Base-by-base conservation (phyloP, 2,113 vertebrate genomes). In the Spea multiplicata region DNA sequence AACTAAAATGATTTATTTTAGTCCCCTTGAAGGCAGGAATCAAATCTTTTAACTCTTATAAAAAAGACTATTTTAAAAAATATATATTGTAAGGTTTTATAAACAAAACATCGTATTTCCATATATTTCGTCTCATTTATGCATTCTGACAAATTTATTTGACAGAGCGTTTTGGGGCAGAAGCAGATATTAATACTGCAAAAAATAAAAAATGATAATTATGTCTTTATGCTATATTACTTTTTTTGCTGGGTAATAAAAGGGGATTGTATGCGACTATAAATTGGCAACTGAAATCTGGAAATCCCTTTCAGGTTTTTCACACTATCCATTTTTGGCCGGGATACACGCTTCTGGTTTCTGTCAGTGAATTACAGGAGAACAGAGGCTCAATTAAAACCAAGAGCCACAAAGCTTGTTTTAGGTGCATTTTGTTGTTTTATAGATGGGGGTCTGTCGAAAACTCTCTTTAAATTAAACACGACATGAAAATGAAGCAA, bases 301-400 rank as follows among this genome's bases (percentile, higher is more conserved):
- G 75, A 70, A 76, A 76, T 70, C 75, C 75, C 45, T 76, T 76
- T 68, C 47, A 76, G 66, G 46, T 59, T 68, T 67, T 75, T 76
- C 70, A 69, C 62, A 53, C 45, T 48, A 76, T 65, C 75, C 75
- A 69, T 76, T 75, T 76, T 76, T 76, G 75, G 75, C 75, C 70
- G 75, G 66, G 48, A 50, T 47, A 59, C 49, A 68, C 6, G 66
- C 66, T 45, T 76, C 75, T 76, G 75, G 75, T 76, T 76, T 76
- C 45, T 76, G 75, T 76, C 75, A 76, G 55, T 13, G 49, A 61
- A 44, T 66, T 76, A 10, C 52, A 61, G 44, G 46, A 59, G 53
- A 76, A 76, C 75, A 70, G 75, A 70, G 66, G 66, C 61, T 76
- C 66, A 70, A 70, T 76, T 76, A 76, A 76, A 59, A 76, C 44